Base-by-base conservation (phyloP, 2,888 invertebrate genomes). In the Pseudococcus viburni region DNA sequence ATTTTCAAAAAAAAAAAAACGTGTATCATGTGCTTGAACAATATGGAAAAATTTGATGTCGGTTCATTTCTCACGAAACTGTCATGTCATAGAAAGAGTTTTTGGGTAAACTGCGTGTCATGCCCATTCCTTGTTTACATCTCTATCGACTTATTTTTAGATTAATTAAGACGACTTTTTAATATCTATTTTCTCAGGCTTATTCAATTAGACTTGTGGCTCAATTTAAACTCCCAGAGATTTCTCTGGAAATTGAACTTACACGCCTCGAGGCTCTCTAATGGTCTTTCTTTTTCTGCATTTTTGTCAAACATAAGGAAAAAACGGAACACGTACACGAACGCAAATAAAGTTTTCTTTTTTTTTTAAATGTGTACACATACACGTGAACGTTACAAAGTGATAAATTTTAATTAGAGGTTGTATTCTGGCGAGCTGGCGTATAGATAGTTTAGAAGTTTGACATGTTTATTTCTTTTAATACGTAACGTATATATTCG, bases 401-500 rank as follows among this genome's bases (percentile, higher is more conserved):
- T 42, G 85, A 85, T 85, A 85, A 85, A 85, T 85, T 85, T 85
- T 85, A 85, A 85, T 85, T 85, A 85, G 85, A 64, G 85, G 59
- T 84, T 46, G 55, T 84, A 59, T 55, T 39, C 46, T 51, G 55
- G 84, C 26, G 84, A 55, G 48, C 84, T 42, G 64, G 64, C 39
- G 46, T 83, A 83, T 83, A 83, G 46, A 83, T 83, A 83, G 80
- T 46, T 83, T 46, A 22, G 80, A 83, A 83, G 80, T 83, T 83
- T 83, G 80, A 83, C 80, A 83, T 83, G 80, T 83, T 83, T 83
- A 83, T 83, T 83, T 83, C 80, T 42, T 39, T 46, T 83, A 83
- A 83, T 83, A 46, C 80, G 26, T 73, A 73, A 83, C 80, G 80
- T 73, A 83, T 83, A 42, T 64, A 64, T 83, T 83, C 80, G 80